Evolutionary conservation across 92 coral and sea anemone species (phyloP).

Genomic region (Bergia puertoricense): DNA sequence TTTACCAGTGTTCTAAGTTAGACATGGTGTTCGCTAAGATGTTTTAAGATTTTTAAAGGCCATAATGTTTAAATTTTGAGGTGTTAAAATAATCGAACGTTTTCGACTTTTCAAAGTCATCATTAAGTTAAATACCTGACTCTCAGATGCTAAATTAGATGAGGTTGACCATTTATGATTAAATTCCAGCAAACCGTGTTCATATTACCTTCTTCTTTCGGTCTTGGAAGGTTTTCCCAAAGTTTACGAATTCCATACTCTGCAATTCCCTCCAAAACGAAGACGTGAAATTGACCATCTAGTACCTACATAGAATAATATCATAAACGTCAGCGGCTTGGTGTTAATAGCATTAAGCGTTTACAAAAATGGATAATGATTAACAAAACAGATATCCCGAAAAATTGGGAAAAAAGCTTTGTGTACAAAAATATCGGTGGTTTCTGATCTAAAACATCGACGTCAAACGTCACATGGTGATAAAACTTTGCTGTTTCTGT

Average conservation of each 20-base stretch:
- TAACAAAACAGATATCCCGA: too few species aligned
- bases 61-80: too few species aligned
- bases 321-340: neutral
- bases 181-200: neutral
- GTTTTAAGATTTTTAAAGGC: too few species aligned
- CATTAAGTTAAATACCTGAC: neutral
- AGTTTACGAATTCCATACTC: conserved; percentile 69
- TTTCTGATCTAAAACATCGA: neutral
- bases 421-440: neutral
- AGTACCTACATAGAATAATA: conserved; percentile 53
- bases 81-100: too few species aligned
- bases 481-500: too few species aligned
- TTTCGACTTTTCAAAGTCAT: too few species aligned
- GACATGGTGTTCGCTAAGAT: too few species aligned
- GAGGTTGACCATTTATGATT: neutral
- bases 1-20: too few species aligned
- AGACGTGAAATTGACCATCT: conserved; percentile 92
- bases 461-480: too few species aligned
- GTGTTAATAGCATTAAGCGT: neutral
- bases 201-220: conserved; percentile 75
- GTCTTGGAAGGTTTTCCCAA: conserved; percentile 78
- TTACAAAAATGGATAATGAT: neutral
- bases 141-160: neutral
- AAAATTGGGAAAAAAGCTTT: neutral
- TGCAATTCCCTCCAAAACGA: conserved; percentile 92